A percentile compares a stretch with the other conserved stretches of the same genome.
phyloP scores from a whole-genome alignment of 2,113 vertebrate species.

The Oncorhynchus masou region DNA sequence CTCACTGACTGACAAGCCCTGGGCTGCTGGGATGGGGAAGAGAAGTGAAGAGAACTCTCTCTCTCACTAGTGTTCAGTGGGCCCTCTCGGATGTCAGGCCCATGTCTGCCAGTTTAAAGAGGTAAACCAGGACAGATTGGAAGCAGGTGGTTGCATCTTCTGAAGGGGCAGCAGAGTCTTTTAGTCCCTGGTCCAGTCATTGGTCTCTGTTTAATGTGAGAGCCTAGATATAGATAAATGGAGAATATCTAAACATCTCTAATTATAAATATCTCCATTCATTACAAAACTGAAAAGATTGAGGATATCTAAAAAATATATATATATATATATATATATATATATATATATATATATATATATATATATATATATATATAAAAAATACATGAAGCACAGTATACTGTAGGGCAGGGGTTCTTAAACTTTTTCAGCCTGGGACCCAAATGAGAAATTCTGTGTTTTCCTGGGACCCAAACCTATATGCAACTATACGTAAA shows the following conservation, averaged over 20 bases:
- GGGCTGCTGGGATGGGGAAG: neutral
- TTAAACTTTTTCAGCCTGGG: too few relatives aligned
- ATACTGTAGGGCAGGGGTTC: too few relatives aligned
- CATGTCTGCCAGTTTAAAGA: constrained; percentile 17
- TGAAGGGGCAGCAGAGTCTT: neutral
- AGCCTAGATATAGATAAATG: neutral
- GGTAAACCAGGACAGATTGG: constrained; percentile 13
- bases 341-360: too few relatives aligned
- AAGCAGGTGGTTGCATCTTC: constrained; percentile 12
- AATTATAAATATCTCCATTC: too few relatives aligned
- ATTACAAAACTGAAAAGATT: neutral
- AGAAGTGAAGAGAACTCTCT: constrained; percentile 13
- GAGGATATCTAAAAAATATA: neutral
- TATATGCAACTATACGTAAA: too few relatives aligned
- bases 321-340: too few relatives aligned
- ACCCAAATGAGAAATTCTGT: too few relatives aligned
- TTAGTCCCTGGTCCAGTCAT: neutral
- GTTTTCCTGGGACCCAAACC: too few relatives aligned
- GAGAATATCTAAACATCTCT: too few relatives aligned
- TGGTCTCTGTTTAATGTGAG: neutral
- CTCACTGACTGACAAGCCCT: constrained; percentile 52
- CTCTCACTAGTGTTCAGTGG: neutral
- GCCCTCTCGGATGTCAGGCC: constrained; percentile 13
- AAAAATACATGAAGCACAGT: too few relatives aligned
- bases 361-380: too few relatives aligned